Percentiles rank a stretch among this genome's conserved stretches.
Conservation (phyloP, 2,113 vertebrate species). For the Bufo bufo region DNA sequence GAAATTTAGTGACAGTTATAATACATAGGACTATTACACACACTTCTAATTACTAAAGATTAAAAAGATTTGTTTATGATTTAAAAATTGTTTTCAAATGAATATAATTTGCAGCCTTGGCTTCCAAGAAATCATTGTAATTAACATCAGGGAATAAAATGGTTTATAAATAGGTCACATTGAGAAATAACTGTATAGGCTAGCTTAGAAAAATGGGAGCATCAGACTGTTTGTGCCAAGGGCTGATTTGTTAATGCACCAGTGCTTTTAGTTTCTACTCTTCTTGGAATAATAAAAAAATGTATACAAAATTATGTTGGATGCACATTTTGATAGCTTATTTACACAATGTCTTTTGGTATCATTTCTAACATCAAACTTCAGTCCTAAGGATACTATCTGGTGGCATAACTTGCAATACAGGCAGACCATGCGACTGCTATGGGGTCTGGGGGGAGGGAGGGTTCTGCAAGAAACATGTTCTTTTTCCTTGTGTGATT, state of each 20-base stretch:
- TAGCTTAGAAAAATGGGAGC: background rate
- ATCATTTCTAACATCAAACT: background rate
- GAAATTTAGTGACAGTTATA: too few species aligned
- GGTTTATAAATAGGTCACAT: slow-evolving; percentile 1
- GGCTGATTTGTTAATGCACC: slow-evolving; percentile 8
- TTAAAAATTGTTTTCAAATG: background rate
- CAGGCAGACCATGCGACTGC: too few species aligned
- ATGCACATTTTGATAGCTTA: background rate
- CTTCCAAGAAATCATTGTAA: slow-evolving; percentile 20
- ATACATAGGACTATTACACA: too few species aligned
- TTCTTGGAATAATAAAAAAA: background rate
- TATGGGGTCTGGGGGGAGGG: too few species aligned
- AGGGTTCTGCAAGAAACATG: too few species aligned
- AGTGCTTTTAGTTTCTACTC: background rate
- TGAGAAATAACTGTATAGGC: background rate
- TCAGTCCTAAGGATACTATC: too few species aligned
- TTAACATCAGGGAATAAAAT: background rate
- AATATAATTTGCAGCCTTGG: background rate
- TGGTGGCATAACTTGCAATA: too few species aligned
- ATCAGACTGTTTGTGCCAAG: background rate
- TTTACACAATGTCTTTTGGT: background rate
- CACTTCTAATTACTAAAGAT: background rate
- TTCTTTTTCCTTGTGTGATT: too few species aligned
- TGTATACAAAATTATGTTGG: background rate
- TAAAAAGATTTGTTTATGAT: background rate